Evolutionary conservation across 2,797 vertebrate species (phyloP), one percentile per base, ranked within the genome.

Genomic region (Diglossa cyanea): DNA sequence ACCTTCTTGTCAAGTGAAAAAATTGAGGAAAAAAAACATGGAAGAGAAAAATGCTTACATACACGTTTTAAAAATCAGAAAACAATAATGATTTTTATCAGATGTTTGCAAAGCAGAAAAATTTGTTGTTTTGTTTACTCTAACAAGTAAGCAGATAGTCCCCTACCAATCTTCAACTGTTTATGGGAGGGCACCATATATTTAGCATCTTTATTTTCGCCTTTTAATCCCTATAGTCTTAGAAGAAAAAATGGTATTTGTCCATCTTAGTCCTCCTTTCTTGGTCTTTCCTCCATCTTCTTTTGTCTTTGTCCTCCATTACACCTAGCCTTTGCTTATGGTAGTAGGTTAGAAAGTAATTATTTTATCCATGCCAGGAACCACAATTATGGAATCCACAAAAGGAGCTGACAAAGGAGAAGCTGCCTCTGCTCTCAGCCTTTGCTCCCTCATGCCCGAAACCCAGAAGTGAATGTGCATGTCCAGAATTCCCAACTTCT

Each of bases 351-450:
- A 86, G 81, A 87, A 95, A 94, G 78, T 23, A 94, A 89, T 89
- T 91, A 58, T 89, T 96, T 93, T 68, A 65, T 63, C 76, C 87
- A 90, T 83, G 91, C 91, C 92, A 96, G 79, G 72, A 88, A 88
- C 78, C 78, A 96, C 78, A 96, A 94, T 94, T 96, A 93, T 62
- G 58, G 84, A 87, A 94, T 93, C 66, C 85, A 93, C 87, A 88
- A 93, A 96, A 94, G 85, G 33, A 96, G 85, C 94, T 96, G 87
- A 95, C 92, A 94, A 91, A 96, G 95, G 83, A 79, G 82, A 85
- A 42, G 62, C 66, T 66, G 88, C 86, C 89, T 96, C 78, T 72
- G 44, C 85, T 92, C 78, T 94, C 82, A 95, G 89, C 81, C 68
- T 95, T 88, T 95, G 87, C 76, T 94, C 75, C 75, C 82, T 95